Evolutionary conservation across 2,113 vertebrate species (phyloP).

Genomic region (Cavia porcellus): DNA sequence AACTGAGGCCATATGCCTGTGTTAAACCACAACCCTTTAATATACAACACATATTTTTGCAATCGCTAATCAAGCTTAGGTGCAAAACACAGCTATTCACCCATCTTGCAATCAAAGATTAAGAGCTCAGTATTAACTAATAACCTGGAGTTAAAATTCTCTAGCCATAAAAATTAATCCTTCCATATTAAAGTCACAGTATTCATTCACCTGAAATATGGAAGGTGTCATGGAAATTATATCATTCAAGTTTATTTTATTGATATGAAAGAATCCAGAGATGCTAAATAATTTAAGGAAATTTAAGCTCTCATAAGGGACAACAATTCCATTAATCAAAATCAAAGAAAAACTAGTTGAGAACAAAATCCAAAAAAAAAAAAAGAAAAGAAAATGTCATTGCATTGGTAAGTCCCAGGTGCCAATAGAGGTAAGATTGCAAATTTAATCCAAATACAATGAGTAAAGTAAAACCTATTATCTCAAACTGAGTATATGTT

Average conservation of each 20-base stretch:
- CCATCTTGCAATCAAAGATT: neutral
- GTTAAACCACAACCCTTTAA: neutral
- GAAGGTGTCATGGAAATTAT: constrained; percentile 50
- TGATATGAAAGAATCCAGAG: neutral
- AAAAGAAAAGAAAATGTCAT: constrained; percentile 13
- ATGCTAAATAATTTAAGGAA: neutral
- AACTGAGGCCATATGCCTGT: neutral
- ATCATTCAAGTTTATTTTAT: constrained; percentile 28
- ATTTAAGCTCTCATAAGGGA: neutral
- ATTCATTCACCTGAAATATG: constrained; percentile 21
- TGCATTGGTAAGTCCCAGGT: neutral
- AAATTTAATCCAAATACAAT: constrained; percentile 3
- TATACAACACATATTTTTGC: neutral
- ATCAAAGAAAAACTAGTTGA: neutral
- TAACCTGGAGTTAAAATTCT: constrained; percentile 12
- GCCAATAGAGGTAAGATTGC: neutral
- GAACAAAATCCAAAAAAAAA: constrained; percentile 61
- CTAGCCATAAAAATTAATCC: constrained; percentile 8
- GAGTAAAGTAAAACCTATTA: neutral
- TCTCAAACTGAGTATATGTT: neutral
- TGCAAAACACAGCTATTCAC: neutral
- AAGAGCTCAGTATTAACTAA: constrained; percentile 62
- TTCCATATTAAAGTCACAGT: constrained; percentile 32
- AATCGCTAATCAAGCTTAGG: neutral
- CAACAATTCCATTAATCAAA: constrained; percentile 56